A percentile compares a stretch with the other conserved stretches of the same genome.
phyloP scores from a whole-genome alignment of 2,888 invertebrate genomes.

The Drosophila cyrtoloma region DNA sequence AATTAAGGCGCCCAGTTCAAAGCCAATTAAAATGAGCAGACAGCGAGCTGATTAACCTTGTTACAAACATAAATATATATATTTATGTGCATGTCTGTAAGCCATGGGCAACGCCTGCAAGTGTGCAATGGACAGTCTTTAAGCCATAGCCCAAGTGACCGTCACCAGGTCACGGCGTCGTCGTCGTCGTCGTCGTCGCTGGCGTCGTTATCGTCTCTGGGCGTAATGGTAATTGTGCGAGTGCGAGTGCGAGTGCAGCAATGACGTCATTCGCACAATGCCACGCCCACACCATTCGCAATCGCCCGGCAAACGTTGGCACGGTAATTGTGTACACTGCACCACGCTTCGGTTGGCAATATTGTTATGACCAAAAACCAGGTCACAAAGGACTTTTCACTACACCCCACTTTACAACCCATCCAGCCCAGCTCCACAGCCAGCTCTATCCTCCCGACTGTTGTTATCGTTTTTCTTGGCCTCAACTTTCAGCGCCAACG shows the following conservation, averaged over 20 bases:
- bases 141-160: constrained; percentile 69
- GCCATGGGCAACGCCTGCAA: constrained; percentile 51
- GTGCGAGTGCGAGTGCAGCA: constrained; percentile 60
- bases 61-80: constrained; percentile 23
- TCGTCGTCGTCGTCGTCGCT: constrained; percentile 15
- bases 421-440: constrained; percentile 6
- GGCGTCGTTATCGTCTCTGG: constrained; percentile 41
- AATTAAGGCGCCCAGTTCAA: constrained; percentile 62
- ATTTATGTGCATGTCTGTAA: constrained; percentile 35
- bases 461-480: constrained; percentile 62
- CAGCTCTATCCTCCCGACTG: constrained; percentile 26
- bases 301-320: constrained; percentile 71
- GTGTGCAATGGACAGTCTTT: constrained; percentile 51
- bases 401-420: constrained; percentile 12
- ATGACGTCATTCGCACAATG: constrained; percentile 76
- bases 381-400: constrained; percentile 77
- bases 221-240: constrained; percentile 70
- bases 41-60: constrained; percentile 77
- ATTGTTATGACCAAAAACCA: constrained; percentile 81
- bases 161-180: constrained; percentile 73
- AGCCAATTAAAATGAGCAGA: constrained; percentile 78
- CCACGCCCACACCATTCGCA: constrained; percentile 57
- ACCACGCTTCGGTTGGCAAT: constrained; percentile 75
- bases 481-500: constrained; percentile 76
- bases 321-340: constrained; percentile 79